A percentile compares a stretch with the other conserved stretches of the same genome.
These are phyloP conservation scores for Thalassoma bifasciatum DNA, from an alignment of 2,113 vertebrate genomes.

Conservation along the genomic window DNA sequence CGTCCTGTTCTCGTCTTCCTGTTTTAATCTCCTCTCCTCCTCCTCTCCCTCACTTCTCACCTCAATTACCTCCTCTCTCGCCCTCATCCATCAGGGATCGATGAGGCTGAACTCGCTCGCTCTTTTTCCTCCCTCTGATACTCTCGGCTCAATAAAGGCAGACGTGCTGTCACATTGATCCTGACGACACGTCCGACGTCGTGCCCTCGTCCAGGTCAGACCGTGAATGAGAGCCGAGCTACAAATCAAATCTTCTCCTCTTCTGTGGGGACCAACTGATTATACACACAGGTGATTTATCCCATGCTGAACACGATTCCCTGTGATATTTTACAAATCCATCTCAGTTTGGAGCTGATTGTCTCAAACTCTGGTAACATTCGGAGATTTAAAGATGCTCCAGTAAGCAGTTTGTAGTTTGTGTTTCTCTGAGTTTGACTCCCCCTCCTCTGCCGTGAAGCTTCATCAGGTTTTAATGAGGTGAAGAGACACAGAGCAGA, in stretches of 20 bases:
- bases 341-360: not conserved
- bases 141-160: not conserved
- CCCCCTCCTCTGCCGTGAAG: not conserved
- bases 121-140: conserved; percentile 1
- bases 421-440: not conserved
- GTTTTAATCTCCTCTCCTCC: not conserved
- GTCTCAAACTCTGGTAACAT: not conserved
- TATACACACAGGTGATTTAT: not conserved
- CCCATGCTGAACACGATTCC: not conserved
- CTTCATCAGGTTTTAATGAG: not conserved
- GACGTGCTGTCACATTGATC: not conserved
- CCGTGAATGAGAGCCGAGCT: not conserved
- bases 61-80: conserved; percentile 15
- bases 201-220: not conserved
- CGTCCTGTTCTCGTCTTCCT: not conserved
- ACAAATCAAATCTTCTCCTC: not conserved
- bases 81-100: conserved; percentile 28
- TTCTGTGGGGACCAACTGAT: not conserved
- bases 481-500: not conserved
- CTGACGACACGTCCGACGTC: not conserved
- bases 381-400: not conserved
- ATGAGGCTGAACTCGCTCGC: conserved; percentile 1
- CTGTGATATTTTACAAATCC: not conserved
- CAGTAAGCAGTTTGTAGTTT: not conserved
- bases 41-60: conserved; percentile 12